Conservation (phyloP, 2,888 invertebrate genomes). For the Caradrina kadenii region DNA sequence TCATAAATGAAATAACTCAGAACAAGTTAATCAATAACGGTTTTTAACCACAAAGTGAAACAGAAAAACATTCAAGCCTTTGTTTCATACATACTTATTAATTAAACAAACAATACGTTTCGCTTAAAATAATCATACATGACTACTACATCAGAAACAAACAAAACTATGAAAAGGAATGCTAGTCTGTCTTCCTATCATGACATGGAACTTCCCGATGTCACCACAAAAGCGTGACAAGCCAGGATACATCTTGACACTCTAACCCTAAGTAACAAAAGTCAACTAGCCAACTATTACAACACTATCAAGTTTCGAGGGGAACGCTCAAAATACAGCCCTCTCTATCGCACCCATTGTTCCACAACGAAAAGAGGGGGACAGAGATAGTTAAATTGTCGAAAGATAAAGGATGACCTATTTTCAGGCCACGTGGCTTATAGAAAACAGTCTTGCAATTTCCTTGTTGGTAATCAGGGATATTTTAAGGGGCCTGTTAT, state of each 20-base stretch:
- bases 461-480: slow-evolving; percentile 57
- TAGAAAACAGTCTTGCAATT: slow-evolving; percentile 72
- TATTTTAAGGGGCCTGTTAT: slow-evolving; percentile 38
- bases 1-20: not conserved
- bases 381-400: slow-evolving; percentile 74
- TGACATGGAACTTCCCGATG: slow-evolving; percentile 45
- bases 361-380: slow-evolving; percentile 65
- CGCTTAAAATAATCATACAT: not conserved
- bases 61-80: not conserved
- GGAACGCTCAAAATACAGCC: slow-evolving; percentile 57
- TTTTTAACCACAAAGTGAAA: slow-evolving; percentile 17
- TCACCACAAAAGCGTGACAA: slow-evolving; percentile 53
- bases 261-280: slow-evolving; percentile 56
- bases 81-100: slow-evolving; percentile 4
- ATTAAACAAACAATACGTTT: not conserved
- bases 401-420: slow-evolving; percentile 85
- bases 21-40: not conserved
- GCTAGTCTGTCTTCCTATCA: slow-evolving; percentile 23
- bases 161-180: slow-evolving; percentile 29
- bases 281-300: slow-evolving; percentile 60
- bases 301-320: slow-evolving; percentile 64
- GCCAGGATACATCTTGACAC: slow-evolving; percentile 61
- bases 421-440: slow-evolving; percentile 84
- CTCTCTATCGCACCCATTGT: slow-evolving; percentile 62
- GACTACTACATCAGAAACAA: slow-evolving; percentile 13